These are phyloP conservation scores for Laupala kohalensis DNA, from an alignment of 1,140 invertebrate genomes.

Conservation along the genomic window DNA sequence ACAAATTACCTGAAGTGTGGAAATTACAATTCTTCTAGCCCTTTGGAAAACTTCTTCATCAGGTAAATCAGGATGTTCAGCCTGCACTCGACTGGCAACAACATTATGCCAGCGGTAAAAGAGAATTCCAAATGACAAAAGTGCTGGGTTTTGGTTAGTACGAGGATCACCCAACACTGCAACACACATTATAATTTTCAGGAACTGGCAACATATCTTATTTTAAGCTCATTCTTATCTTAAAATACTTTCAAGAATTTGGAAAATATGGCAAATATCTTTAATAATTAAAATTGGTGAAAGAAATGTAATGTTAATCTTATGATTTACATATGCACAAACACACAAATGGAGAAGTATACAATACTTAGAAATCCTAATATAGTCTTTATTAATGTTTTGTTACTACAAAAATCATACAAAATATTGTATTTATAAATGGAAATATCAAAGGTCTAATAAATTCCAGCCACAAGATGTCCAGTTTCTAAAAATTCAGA, in stretches of 20 bases:
- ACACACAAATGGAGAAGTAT: no score
- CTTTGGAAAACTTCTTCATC: slow-evolving; percentile 92
- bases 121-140: slow-evolving; percentile 84
- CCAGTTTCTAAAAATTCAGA: no score
- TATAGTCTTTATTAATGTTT: no score
- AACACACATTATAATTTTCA: slow-evolving; percentile 20
- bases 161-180: slow-evolving; percentile 90
- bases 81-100: slow-evolving; percentile 62
- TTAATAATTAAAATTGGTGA: no score
- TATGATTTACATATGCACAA: no score
- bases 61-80: slow-evolving; percentile 71
- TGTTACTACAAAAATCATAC: no score
- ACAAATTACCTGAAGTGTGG: slow-evolving; percentile 62
- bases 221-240: background rate
- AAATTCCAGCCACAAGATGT: no score
- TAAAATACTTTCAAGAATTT: background rate
- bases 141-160: slow-evolving; percentile 92
- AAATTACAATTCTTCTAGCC: slow-evolving; percentile 78
- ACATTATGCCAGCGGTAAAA: slow-evolving; percentile 95
- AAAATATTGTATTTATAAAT: no score
- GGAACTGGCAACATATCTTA: no score
- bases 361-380: no score
- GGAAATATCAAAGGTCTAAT: no score
- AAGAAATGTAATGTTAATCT: no score
- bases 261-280: background rate